Base-by-base conservation (phyloP, 2,113 vertebrate genomes). In the Cynoglossus semilaevis region DNA sequence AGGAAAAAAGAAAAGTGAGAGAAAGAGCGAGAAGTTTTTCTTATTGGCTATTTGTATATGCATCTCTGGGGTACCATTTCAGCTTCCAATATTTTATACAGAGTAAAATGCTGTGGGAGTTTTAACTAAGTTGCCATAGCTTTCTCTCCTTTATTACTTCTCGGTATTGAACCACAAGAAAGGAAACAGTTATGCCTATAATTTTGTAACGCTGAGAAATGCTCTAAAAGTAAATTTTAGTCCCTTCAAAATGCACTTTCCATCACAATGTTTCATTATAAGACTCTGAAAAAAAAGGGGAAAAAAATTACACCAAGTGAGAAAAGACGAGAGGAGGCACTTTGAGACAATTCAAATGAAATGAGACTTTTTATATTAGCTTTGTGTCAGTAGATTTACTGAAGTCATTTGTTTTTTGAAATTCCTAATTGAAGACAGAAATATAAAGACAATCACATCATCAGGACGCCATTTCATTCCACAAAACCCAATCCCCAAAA, bases 11-110 rank as follows among this genome's bases (percentile, higher is more conserved):
- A 61, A 70, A 13, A 67, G 58, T 56, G 58, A 66, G 63, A 53
- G 19, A 15, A 40, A 63, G 45, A 66, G 36, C 47, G 10, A 51
- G 47, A 86, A 83, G 59, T 70, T 79, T 77, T 63, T 58, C 76
- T 83, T 45, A 56, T 49, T 63, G 67, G 71, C 81, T 89, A 72
- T 76, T 74, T 84, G 80, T 75, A 50, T 77, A 73, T 77, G 70
- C 67, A 72, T 82, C 88, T 82, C 81, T 40, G 37, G 81, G 82
- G 81, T 69, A 58, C 74, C 63, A 79, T 89, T 80, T 77, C 75
- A 82, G 68, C 75, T 79, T 80, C 77, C 69, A 75, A 74, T 81
- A 84, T 86, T 79, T 87, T 67, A 84, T 74, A 74, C 75, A 49
- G 75, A 87, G 77, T 79, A 84, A 86, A 86, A 87, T 65, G 68